Evolutionary conservation across 2,797 vertebrate genomes (phyloP), one percentile per base, ranked within the genome.

Genomic region (Rhynchonycteris naso): DNA sequence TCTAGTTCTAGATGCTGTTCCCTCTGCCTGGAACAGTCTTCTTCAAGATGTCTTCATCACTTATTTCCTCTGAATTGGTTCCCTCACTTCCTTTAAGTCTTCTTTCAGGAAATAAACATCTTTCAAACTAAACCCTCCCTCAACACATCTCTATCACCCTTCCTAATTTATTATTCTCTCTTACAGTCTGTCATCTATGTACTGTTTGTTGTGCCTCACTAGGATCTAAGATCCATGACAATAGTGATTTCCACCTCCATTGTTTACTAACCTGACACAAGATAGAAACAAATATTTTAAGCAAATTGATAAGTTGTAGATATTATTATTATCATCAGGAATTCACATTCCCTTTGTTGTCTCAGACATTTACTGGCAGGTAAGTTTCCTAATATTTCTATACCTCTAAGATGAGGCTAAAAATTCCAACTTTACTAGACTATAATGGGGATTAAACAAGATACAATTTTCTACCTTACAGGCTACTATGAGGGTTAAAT

Each of bases 391-490:
- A 91, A 87, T 86, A 24, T 72, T 38, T 18, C 15, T 19, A 93
- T 63, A 71, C 4, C 35, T 38, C n/a, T 38, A 72, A 90, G 72
- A 89, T 63, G 35, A 85, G 22, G 18, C 28, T 69, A 63, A 72
- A 84, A 71, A 24, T 5, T 33, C 26, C 5, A 14, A 75, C 52
- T 81, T 90, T 7, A 21, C 15, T 90, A 65, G n/a, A 4, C 61
- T 66, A 6, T 54, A 81, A 19, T 16, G 19, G 33, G 28, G 50
- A 89, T 86, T 87, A 91, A 82, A 66, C 24, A 79, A 47, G 38
- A 89, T 47, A 90, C 78, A 96, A 87, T 47, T 87, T 59, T 94
- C 22, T 33, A 56, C 13, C 16, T 68, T 71, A 30, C 0, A 80
- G 47, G 7, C 18, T 75, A 7, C 21, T 91, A 22, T 65, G 35